A percentile compares a stretch with the other conserved stretches of the same genome.
phyloP scores from a whole-genome alignment of 2,888 invertebrate species.

The Drosophila yooni region DNA sequence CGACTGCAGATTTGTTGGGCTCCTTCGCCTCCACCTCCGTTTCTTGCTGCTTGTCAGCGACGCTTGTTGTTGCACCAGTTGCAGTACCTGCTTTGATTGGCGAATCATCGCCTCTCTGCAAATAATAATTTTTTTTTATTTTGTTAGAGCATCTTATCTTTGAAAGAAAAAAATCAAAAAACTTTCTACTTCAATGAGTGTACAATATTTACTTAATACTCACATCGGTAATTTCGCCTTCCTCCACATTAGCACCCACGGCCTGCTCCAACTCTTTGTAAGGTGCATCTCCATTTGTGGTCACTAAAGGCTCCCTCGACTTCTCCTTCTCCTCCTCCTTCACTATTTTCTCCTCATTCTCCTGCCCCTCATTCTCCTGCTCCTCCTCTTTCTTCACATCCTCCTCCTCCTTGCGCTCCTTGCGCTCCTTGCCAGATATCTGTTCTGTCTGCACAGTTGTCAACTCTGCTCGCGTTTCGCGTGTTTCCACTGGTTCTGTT shows the following conservation, averaged over 20 bases:
- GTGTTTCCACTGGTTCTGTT: neutral
- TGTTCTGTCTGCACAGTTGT: constrained; percentile 10
- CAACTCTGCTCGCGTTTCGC: constrained; percentile 10
- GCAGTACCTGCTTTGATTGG: neutral
- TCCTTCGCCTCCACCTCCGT: neutral
- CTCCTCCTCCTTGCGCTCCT: neutral
- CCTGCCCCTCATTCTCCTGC: neutral
- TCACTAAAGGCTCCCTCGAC: neutral
- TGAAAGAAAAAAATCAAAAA: neutral
- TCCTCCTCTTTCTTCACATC: neutral
- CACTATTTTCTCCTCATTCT: neutral
- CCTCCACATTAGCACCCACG: constrained; percentile 40
- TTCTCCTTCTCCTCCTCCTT: neutral
- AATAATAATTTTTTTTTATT: neutral
- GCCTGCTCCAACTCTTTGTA: constrained; percentile 6
- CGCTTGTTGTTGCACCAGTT: neutral
- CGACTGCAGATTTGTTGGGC: neutral
- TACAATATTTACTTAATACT: neutral
- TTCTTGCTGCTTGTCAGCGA: neutral
- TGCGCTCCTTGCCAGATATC: neutral
- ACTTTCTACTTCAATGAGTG: neutral
- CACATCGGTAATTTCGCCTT: constrained; percentile 68
- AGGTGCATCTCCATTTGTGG: constrained; percentile 42
- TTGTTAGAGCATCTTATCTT: neutral
- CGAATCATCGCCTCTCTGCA: constrained; percentile 56